A percentile compares a stretch with the other conserved stretches of the same genome.
phyloP scores from a whole-genome alignment of 2,113 vertebrate genomes.

The Todiramphus saurophagus region DNA sequence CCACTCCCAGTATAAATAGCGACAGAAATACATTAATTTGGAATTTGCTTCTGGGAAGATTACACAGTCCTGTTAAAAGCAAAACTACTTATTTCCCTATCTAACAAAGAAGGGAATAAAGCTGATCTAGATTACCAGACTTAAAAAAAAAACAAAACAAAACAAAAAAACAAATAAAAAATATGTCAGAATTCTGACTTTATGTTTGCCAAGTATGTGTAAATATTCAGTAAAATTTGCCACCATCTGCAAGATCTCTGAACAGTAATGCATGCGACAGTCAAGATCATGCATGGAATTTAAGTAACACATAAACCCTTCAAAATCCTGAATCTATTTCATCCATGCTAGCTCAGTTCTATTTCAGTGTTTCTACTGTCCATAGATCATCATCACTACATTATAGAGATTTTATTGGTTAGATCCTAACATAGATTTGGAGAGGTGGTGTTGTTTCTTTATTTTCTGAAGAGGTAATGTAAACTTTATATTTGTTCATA shows the following conservation, averaged over 20 bases:
- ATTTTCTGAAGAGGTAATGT: not conserved
- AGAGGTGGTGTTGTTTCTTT: fast-evolving
- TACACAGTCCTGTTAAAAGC: not conserved
- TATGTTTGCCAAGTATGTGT: not conserved
- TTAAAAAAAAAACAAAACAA: too few relatives aligned
- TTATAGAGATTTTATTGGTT: not conserved
- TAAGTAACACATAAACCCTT: not conserved
- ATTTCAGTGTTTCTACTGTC: not conserved
- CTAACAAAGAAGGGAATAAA: not conserved
- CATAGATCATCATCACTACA: not conserved
- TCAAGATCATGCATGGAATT: not conserved
- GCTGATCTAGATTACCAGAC: not conserved
- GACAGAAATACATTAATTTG: not conserved
- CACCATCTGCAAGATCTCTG: not conserved
- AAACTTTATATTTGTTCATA: not conserved
- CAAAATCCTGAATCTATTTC: not conserved
- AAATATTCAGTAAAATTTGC: not conserved
- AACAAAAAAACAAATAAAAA: too few relatives aligned
- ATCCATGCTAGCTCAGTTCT: fast-evolving
- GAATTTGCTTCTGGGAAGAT: not conserved
- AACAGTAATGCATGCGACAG: not conserved
- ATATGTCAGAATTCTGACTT: not conserved
- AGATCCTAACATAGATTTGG: not conserved
- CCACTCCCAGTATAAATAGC: too few relatives aligned
- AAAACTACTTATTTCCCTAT: not conserved